Conservation (phyloP, 1,140 invertebrate species). For the Drosophila equinoxialis region DNA sequence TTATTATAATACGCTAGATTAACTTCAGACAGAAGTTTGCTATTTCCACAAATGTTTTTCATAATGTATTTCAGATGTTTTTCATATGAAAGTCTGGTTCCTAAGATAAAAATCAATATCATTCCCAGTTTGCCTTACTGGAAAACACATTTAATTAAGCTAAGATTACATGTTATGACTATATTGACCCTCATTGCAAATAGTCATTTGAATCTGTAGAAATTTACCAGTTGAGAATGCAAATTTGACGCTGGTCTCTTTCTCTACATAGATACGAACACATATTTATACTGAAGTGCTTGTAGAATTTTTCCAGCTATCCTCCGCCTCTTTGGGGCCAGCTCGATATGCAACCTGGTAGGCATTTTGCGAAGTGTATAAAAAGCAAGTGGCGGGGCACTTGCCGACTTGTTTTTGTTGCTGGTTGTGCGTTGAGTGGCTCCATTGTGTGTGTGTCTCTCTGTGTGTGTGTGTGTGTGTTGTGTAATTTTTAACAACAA, state of each 20-base stretch:
- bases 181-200: too few species aligned
- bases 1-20: too few species aligned
- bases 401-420: slow-evolving; percentile 62
- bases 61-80: too few species aligned
- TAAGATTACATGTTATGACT: too few species aligned
- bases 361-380: slow-evolving; percentile 31
- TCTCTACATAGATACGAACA: too few species aligned
- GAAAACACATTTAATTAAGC: too few species aligned
- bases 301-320: not conserved
- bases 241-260: not conserved
- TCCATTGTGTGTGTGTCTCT: slow-evolving; percentile 24
- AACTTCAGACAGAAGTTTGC: too few species aligned
- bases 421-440: slow-evolving; percentile 67
- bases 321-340: not conserved
- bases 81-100: too few species aligned
- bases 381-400: slow-evolving; percentile 51
- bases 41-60: too few species aligned
- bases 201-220: too few species aligned
- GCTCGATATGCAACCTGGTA: not conserved
- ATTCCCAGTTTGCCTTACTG: too few species aligned
- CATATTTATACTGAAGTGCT: not conserved
- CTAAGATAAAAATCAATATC: too few species aligned
- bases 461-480: slow-evolving; percentile 43
- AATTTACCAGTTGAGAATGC: not conserved
- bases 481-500: slow-evolving; percentile 80